These are phyloP conservation scores for Corythoichthys intestinalis DNA, from an alignment of 2,113 vertebrate genomes.

Conservation along the genomic window DNA sequence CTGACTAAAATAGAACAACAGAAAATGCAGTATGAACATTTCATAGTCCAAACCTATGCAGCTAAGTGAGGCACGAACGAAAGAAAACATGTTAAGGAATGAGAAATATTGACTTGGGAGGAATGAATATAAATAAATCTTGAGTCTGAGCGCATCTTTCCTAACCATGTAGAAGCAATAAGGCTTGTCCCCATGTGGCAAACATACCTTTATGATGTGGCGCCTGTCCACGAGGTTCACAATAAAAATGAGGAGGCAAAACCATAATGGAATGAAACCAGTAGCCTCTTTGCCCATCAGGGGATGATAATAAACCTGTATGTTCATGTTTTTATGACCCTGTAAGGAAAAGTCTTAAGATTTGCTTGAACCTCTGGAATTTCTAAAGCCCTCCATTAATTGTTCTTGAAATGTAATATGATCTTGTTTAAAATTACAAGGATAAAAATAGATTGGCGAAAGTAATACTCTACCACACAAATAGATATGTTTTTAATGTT, in stretches of 20 bases:
- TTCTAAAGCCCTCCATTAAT: no score
- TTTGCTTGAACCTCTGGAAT: no score
- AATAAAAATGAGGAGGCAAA: conserved; percentile 3
- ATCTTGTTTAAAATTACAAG: no score
- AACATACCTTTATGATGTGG: conserved; percentile 12
- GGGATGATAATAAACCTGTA: not conserved
- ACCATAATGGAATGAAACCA: not conserved
- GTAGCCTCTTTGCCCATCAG: not conserved
- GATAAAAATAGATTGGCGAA: no score
- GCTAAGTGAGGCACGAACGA: conserved; percentile 1
- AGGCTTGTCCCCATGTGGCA: not conserved
- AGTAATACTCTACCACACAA: no score
- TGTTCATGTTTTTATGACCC: not conserved
- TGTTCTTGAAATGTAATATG: no score
- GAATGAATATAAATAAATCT: conserved; percentile 18
- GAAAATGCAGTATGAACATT: not conserved
- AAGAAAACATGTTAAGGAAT: conserved; percentile 18
- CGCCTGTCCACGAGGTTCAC: conserved; percentile 5
- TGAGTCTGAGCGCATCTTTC: not conserved
- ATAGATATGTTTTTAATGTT: no score
- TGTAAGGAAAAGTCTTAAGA: no score
- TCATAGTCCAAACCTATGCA: not conserved
- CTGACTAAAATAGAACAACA: not conserved
- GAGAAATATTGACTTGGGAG: conserved; percentile 13
- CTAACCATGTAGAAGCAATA: conserved; percentile 25